Evolutionary conservation across 2,113 vertebrate species (phyloP), one percentile per base, ranked within the genome.

Genomic region (Gymnobelideus leadbeateri): DNA sequence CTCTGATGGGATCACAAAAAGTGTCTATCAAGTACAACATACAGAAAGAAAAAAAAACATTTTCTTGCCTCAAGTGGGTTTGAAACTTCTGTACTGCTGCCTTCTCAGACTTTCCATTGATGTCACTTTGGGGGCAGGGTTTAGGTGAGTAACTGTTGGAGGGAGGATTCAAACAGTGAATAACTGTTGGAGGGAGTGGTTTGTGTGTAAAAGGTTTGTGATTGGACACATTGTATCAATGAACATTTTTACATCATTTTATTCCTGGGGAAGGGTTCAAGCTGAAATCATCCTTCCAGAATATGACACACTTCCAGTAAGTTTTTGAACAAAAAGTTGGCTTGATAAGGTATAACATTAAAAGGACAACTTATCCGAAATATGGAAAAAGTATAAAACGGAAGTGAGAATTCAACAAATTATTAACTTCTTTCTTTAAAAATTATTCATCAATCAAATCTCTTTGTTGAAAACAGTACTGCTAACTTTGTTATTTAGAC

Each of bases 81-180:
- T 95, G 89, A 97, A 97, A 96, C 92, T 96, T 98, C 97, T 97
- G 95, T 98, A 96, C 92, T 97, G 96, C 47, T 97, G 95, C 52
- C 92, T 97, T 97, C 94, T 95, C 97, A 98, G 97, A 95, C 96
- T 98, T 98, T 91, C 97, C 97, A 97, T 97, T 98, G 98, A 97
- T 51, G 91, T 95, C 98, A 96, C 97, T 98, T 98, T 97, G 96
- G 96, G 97, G 97, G 98, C 51, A 98, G 97, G 98, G 97, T 97
- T 98, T 54, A 97, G 96, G 96, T 97, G 97, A 98, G 97, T 98
- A 98, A 98, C 96, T 98, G 95, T 92, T 98, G 94, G 94, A 93
- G 96, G 93, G 96, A 93, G 96, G 91, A 92, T 96, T 97, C 68
- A 96, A 96, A 96, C 94, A 97, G 21, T 47, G 94, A 93, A 77